Evolutionary conservation across 2,888 invertebrate species (phyloP).

Genomic region (Tachina lurida): DNA sequence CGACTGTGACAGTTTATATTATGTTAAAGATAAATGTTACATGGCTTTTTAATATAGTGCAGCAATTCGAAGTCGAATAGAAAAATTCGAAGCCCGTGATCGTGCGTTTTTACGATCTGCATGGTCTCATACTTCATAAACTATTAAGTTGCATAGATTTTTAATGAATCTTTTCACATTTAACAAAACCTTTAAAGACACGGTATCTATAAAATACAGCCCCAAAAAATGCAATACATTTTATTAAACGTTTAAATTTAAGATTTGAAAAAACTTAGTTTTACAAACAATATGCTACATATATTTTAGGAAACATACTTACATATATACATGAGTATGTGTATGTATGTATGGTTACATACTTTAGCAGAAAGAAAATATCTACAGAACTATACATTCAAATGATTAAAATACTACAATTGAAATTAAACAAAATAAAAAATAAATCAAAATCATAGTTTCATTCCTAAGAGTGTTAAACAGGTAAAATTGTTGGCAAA

Average conservation of each 20-base stretch:
- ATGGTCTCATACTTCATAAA: too few species aligned
- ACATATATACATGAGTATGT: background rate
- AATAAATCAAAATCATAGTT: background rate
- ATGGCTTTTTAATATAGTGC: too few species aligned
- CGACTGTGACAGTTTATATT: too few species aligned
- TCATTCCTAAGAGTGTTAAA: conserved; percentile 7
- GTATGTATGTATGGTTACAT: background rate
- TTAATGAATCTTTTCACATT: too few species aligned
- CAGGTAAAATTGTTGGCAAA: background rate
- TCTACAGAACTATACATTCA: conserved; percentile 31
- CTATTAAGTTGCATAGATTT: too few species aligned
- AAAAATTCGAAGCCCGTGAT: too few species aligned
- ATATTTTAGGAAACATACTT: background rate
- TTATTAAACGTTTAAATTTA: conserved; percentile 29
- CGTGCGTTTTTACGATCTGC: too few species aligned
- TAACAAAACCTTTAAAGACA: too few species aligned
- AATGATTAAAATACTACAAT: conserved; percentile 27
- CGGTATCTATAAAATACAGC: too few species aligned
- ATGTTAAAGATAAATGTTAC: too few species aligned
- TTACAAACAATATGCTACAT: conserved; percentile 15
- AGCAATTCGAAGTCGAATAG: too few species aligned
- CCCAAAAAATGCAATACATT: background rate
- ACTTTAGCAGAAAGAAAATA: conserved; percentile 18
- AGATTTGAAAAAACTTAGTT: conserved; percentile 17
- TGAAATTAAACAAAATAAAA: conserved; percentile 2